Base-by-base conservation (phyloP, 2,888 invertebrate species). In the Atherix ibis region DNA sequence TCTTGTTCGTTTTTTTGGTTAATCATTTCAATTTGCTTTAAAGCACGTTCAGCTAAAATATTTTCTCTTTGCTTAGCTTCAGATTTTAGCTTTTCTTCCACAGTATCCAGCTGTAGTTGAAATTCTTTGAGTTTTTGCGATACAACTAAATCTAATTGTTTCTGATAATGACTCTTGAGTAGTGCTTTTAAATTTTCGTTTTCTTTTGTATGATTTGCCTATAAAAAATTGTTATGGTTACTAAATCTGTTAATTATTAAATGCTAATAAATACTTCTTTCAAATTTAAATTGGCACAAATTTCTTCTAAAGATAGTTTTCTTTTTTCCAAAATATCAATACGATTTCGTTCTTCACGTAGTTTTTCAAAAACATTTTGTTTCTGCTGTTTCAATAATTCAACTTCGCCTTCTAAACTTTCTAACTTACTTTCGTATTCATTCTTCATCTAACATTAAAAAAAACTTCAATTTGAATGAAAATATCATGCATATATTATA, bases 111-210 rank as follows among this genome's bases (percentile, higher is more conserved):
- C 52, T 85, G 82, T 2, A 60, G 60, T 52, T 78, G 76, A 47
- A 84, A 85, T 56, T 85, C 83, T 45, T 71, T 71, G 37, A 84
- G 62, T 51, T 85, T 85, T 35, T 68, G 68, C 37, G 75, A 63
- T 13, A 85, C 83, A 0, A 83, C 77, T 31, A 73, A 69, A 47
- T 85, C 84, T 9, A 85, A 64, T 58, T 85, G 84, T 43, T 75
- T 73, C 57, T 85, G 85, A 50, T 84, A 85, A 51, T 79, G 76
- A 24, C 69, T 65, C 45, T 78, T 74, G 12, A 84, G 57, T 39
- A n/a, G n/a, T n/a, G n/a, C n/a, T n/a, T n/a, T n/a, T n/a, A n/a
- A n/a, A n/a, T n/a, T n/a, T n/a, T n/a, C n/a, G n/a, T n/a, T n/a
- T 34, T 75, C 72, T 27, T 54, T 59, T 42, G 71, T 70, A 2